phyloP scores from a whole-genome alignment of 2,888 invertebrate species.

The Orchesella flavescens region DNA sequence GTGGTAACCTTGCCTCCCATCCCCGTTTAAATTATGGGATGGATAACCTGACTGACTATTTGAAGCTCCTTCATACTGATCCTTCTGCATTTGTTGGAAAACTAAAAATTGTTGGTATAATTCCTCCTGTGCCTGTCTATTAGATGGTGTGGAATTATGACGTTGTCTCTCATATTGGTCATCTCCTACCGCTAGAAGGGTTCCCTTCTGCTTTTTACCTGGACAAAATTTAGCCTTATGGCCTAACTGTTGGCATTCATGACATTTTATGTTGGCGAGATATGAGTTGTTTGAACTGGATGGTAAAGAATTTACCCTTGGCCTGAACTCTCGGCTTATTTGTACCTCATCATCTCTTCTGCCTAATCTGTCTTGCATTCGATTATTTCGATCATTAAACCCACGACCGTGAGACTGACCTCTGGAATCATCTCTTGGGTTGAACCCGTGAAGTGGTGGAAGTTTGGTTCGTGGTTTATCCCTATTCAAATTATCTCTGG shows the following conservation, averaged over 20 bases:
- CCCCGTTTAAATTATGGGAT: constrained; percentile 24
- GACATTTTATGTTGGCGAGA: background rate
- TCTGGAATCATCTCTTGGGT: background rate
- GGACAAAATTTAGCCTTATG: constrained; percentile 5
- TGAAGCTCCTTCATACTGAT: too few relatives aligned
- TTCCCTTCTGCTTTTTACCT: background rate
- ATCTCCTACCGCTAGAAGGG: background rate
- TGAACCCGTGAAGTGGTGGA: constrained; percentile 14
- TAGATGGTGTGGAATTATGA: background rate
- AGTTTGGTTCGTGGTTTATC: background rate
- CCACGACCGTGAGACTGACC: background rate
- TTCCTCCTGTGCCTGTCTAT: background rate
- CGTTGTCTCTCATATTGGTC: background rate
- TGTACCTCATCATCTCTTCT: background rate
- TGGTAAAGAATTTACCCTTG: too few relatives aligned
- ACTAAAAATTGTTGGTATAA: too few relatives aligned
- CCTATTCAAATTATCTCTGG: background rate
- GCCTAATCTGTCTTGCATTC: background rate
- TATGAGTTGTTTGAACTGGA: too few relatives aligned
- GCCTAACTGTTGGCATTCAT: constrained; percentile 9
- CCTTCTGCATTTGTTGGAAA: background rate
- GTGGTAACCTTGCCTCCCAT: background rate
- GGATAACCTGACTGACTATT: background rate
- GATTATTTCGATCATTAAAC: constrained; percentile 3
- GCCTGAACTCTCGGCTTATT: background rate